phyloP scores from a whole-genome alignment of 2,113 vertebrate genomes.

The Macaca nemestrina region DNA sequence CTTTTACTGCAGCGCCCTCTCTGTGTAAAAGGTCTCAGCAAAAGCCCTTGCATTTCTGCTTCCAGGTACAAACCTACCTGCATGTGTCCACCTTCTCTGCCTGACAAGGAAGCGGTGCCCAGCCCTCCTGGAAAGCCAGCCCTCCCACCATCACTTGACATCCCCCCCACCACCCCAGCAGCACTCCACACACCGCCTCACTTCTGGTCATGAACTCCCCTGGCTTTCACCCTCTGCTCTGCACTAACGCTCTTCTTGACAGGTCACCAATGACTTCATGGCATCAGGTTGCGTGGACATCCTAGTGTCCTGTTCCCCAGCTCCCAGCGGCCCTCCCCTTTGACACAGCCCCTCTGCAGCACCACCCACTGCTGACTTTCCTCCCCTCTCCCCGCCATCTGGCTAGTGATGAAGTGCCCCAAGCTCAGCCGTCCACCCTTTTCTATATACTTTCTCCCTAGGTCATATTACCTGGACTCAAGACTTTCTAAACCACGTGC shows the following conservation, averaged over 20 bases:
- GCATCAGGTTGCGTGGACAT: background rate
- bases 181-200: accelerated
- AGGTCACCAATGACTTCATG: background rate
- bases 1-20: accelerated
- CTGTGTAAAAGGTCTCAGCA: background rate
- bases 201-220: background rate
- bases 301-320: background rate
- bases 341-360: background rate
- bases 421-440: background rate
- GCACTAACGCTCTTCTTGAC: background rate
- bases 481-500: background rate
- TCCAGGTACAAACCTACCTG: background rate
- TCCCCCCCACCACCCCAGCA: too few relatives aligned
- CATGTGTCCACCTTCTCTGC: background rate
- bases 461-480: background rate
- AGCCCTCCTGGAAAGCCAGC: background rate
- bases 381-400: background rate
- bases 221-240: background rate
- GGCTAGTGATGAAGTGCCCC: accelerated
- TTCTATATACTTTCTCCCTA: background rate
- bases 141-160: accelerated
- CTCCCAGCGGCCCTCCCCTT: background rate
- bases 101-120: background rate
- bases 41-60: background rate
- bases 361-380: background rate